Conservation (phyloP, 2,888 invertebrate species). For the Lasioglossum oenotherae region DNA sequence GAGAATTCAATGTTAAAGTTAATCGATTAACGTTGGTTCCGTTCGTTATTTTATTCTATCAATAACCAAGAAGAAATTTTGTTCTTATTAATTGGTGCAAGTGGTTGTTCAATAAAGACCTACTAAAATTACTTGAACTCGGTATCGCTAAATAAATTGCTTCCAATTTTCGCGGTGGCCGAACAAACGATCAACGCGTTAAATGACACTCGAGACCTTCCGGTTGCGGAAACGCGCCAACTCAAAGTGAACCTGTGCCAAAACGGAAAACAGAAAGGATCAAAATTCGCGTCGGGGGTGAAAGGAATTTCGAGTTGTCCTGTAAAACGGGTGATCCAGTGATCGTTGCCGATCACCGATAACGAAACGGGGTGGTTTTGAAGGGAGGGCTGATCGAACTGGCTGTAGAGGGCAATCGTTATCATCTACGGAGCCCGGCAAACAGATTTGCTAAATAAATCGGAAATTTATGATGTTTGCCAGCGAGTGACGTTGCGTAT, state of each 20-base stretch:
- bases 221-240: no score
- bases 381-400: background rate
- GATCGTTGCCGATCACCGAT: conserved; percentile 37
- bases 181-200: background rate
- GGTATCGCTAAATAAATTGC: no score
- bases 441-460: conserved; percentile 74
- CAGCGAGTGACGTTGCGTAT: conserved; percentile 60
- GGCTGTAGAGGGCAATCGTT: conserved; percentile 45
- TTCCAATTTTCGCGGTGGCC: background rate
- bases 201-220: no score
- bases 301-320: background rate
- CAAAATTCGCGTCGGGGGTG: background rate
- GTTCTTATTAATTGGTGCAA: background rate
- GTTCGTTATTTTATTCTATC: background rate
- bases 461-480: conserved; percentile 77
- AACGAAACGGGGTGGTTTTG: conserved; percentile 10
- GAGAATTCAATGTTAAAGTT: background rate
- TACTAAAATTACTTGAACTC: background rate
- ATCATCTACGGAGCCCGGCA: conserved; percentile 61
- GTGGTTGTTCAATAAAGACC: no score
- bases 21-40: background rate
- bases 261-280: background rate
- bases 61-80: background rate
- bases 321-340: background rate
- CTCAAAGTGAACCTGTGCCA: background rate